Conservation (phyloP, 2,888 invertebrate species). For the Philonicus albiceps region DNA sequence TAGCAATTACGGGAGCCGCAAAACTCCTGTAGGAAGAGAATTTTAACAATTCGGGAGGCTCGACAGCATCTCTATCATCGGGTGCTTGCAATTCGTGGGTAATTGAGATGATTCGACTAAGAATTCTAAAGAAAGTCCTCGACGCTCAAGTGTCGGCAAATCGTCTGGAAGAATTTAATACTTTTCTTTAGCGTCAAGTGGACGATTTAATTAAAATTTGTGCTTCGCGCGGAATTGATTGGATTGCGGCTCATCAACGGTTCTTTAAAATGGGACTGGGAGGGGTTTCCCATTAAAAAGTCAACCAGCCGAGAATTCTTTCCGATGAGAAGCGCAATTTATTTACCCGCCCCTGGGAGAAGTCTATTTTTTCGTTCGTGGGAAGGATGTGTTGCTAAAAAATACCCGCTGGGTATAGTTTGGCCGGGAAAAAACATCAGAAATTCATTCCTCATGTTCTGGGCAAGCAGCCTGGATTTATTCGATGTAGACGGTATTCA, state of each 20-base stretch:
- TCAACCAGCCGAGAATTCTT: neutral
- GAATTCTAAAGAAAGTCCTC: neutral
- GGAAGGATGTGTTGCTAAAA: neutral
- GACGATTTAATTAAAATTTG: slow-evolving; percentile 14
- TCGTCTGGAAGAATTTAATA: neutral
- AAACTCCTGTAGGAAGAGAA: neutral
- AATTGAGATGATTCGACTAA: neutral
- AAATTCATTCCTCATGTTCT: neutral
- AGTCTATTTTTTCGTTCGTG: neutral
- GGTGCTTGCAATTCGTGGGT: neutral
- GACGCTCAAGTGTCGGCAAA: neutral
- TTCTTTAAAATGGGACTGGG: neutral
- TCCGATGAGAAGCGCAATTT: neutral
- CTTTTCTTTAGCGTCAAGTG: neutral
- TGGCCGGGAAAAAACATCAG: neutral
- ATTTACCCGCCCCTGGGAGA: neutral
- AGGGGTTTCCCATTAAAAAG: neutral
- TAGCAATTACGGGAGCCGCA: neutral
- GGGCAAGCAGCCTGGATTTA: neutral
- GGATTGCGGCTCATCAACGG: neutral
- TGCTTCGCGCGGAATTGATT: neutral
- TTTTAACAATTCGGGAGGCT: neutral
- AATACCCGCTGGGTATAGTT: slow-evolving; percentile 3
- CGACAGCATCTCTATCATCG: neutral
- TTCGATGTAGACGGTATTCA: neutral